A percentile compares a stretch with the other conserved stretches of the same genome.
These are phyloP conservation scores for Poeciliopsis retropinna DNA, from an alignment of 2,113 vertebrate species.

Conservation along the genomic window DNA sequence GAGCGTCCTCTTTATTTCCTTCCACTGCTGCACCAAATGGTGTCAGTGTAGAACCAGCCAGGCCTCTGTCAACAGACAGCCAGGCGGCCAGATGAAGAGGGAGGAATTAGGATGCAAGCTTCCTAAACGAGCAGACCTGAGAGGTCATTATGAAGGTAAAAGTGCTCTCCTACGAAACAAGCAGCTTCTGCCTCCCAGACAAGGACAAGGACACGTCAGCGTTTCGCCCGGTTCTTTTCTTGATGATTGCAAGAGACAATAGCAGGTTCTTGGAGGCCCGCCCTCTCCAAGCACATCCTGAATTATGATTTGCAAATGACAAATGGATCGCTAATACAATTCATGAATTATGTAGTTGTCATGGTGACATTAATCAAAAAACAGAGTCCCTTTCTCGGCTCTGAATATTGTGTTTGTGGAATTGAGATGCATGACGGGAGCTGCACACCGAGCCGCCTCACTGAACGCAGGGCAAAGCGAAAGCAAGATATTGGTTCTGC, in stretches of 20 bases:
- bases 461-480: slow-evolving; percentile 61
- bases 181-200: slow-evolving; percentile 45
- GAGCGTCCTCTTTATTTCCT: slow-evolving; percentile 46
- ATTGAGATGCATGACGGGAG: slow-evolving; percentile 76
- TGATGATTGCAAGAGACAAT: slow-evolving; percentile 37
- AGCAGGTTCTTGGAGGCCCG: slow-evolving; percentile 46
- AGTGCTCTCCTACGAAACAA: slow-evolving; percentile 39
- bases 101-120: slow-evolving; percentile 45
- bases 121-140: slow-evolving; percentile 55
- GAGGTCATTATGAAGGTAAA: slow-evolving; percentile 60
- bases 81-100: slow-evolving; percentile 36
- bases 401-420: slow-evolving; percentile 77
- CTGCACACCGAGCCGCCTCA: slow-evolving; percentile 57
- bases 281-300: slow-evolving; percentile 60
- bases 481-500: slow-evolving; percentile 73
- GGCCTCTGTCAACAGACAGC: slow-evolving; percentile 38
- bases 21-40: slow-evolving; percentile 59
- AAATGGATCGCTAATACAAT: slow-evolving; percentile 82
- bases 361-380: slow-evolving; percentile 81
- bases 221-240: slow-evolving; percentile 22
- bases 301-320: slow-evolving; percentile 81
- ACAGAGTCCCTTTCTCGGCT: slow-evolving; percentile 58
- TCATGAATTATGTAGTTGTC: slow-evolving; percentile 84
- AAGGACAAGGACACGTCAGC: slow-evolving; percentile 49
- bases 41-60: slow-evolving; percentile 62